A percentile compares a stretch with the other conserved stretches of the same genome.
Evolutionary conservation across 2,888 invertebrate genomes (phyloP).

Genomic region (Epirrita christyi): DNA sequence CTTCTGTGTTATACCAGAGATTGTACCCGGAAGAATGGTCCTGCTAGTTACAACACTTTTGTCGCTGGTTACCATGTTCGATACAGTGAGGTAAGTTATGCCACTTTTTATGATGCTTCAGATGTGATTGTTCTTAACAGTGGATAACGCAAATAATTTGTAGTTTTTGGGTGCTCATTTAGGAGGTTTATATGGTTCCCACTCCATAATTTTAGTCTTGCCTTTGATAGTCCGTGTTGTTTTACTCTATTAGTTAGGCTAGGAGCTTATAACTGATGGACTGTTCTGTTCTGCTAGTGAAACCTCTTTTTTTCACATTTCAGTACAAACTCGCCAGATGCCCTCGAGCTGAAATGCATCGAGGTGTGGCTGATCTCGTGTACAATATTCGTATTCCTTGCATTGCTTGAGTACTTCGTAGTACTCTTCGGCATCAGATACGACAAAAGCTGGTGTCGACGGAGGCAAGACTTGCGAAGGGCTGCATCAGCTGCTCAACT

Average conservation of each 20-base stretch:
- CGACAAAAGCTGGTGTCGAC: constrained; percentile 86
- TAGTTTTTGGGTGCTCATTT: too few species aligned
- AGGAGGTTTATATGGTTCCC: too few species aligned
- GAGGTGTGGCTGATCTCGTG: constrained; percentile 88
- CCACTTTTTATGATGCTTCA: neutral
- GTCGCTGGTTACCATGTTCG: constrained; percentile 87
- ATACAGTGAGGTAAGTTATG: constrained; percentile 83
- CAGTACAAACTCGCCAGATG: constrained; percentile 87
- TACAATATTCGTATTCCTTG: constrained; percentile 87
- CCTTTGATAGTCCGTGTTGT: too few species aligned
- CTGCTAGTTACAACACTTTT: constrained; percentile 86
- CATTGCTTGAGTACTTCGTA: constrained; percentile 86
- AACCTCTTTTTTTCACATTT: constrained; percentile 33
- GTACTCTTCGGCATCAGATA: constrained; percentile 87
- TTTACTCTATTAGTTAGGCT: too few species aligned
- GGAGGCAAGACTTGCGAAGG: constrained; percentile 71
- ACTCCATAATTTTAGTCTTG: too few species aligned
- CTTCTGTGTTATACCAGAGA: constrained; percentile 87
- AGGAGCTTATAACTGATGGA: too few species aligned
- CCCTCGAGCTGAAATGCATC: constrained; percentile 86
- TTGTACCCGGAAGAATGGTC: constrained; percentile 87
- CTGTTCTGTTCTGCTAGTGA: neutral
- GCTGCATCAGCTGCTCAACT: constrained; percentile 76
- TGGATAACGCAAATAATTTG: too few species aligned
- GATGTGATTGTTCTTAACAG: too few species aligned